These are phyloP conservation scores for Syngnathus acus DNA, from an alignment of 2,797 vertebrate species.

Conservation along the genomic window DNA sequence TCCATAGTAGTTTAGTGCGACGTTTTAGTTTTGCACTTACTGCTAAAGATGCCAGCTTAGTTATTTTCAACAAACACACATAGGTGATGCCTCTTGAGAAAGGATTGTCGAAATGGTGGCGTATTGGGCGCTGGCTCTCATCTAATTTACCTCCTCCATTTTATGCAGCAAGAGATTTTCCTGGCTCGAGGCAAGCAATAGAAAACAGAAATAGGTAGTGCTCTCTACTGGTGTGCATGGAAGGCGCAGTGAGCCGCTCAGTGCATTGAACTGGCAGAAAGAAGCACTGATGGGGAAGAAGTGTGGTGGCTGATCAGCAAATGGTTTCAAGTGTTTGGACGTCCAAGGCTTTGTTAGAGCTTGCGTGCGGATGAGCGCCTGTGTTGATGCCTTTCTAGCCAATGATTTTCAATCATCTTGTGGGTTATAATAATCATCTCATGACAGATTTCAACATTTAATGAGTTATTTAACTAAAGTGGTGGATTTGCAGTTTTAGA, in stretches of 20 bases:
- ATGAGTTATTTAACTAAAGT: not conserved
- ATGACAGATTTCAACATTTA: not conserved
- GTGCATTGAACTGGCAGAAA: not conserved
- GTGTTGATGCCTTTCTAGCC: not conserved
- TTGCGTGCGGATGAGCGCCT: not conserved
- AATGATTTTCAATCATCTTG: not conserved
- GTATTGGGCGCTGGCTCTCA: too few relatives aligned
- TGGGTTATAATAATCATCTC: not conserved
- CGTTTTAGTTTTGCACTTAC: too few relatives aligned
- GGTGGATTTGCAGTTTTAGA: not conserved
- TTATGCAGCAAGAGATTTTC: not conserved
- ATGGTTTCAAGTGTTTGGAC: not conserved
- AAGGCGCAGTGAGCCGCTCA: not conserved
- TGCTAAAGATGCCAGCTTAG: too few relatives aligned
- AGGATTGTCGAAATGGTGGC: too few relatives aligned
- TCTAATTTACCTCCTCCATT: too few relatives aligned
- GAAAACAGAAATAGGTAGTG: not conserved
- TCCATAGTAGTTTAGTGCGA: too few relatives aligned
- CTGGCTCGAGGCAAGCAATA: not conserved
- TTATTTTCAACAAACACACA: too few relatives aligned
- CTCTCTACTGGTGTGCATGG: not conserved
- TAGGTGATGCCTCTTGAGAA: too few relatives aligned
- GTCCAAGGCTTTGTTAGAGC: not conserved
- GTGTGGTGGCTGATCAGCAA: conserved; percentile 1
- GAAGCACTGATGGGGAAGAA: not conserved